These are phyloP conservation scores for Asobara japonica DNA, from an alignment of 1,140 invertebrate species.

Conservation along the genomic window DNA sequence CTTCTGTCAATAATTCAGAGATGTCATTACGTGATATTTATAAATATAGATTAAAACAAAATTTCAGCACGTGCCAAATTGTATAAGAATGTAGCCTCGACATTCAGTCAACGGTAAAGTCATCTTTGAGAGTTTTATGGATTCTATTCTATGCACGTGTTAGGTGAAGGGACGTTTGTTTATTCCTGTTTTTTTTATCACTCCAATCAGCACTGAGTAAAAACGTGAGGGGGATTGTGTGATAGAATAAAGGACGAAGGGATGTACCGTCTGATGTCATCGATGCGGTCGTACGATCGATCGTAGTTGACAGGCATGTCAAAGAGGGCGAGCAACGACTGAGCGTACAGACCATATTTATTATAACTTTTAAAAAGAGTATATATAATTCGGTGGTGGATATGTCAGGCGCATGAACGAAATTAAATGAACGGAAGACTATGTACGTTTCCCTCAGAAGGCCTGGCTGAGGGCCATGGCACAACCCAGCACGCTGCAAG, in stretches of 20 bases:
- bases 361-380: background rate
- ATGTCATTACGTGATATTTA: background rate
- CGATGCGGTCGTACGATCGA: slow-evolving; percentile 49
- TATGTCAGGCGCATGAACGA: slow-evolving; percentile 21
- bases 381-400: slow-evolving; percentile 10
- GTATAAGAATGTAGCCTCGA: background rate
- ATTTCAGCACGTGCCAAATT: background rate
- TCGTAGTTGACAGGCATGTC: slow-evolving; percentile 47
- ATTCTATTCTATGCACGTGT: background rate
- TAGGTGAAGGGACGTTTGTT: too few relatives aligned
- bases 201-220: background rate
- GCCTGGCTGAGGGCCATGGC: slow-evolving; percentile 58
- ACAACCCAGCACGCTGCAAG: slow-evolving; percentile 46
- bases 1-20: slow-evolving; percentile 31
- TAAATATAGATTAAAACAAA: background rate
- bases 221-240: background rate
- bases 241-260: slow-evolving; percentile 10
- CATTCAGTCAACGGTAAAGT: background rate
- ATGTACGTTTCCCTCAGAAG: background rate
- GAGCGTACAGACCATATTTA: background rate
- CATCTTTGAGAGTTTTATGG: background rate
- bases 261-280: slow-evolving; percentile 44
- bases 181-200: background rate
- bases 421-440: slow-evolving; percentile 32
- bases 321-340: slow-evolving; percentile 14